Percentiles rank a stretch among this genome's conserved stretches.
These are phyloP conservation scores for Hemiprocne comata DNA, from an alignment of 2,113 vertebrate species.

Conservation along the genomic window DNA sequence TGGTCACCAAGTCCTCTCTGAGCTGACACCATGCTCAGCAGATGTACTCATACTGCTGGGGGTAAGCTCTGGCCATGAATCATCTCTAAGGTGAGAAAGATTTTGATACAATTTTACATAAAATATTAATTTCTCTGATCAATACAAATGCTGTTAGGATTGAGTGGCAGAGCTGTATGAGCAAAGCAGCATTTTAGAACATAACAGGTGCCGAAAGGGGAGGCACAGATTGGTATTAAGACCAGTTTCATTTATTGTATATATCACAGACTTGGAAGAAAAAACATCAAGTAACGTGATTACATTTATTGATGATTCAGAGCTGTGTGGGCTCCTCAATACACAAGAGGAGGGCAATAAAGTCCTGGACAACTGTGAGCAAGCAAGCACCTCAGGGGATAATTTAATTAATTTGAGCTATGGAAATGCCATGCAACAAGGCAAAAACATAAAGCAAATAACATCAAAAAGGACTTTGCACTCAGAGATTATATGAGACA, in stretches of 20 bases:
- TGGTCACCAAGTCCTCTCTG: not conserved
- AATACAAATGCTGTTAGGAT: not conserved
- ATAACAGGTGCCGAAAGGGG: not conserved
- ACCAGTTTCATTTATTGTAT: slow-evolving; percentile 10
- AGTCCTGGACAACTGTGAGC: slow-evolving; percentile 33
- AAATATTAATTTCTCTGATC: not conserved
- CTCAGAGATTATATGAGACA: not conserved
- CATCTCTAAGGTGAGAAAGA: not conserved
- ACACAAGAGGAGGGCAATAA: slow-evolving; percentile 13
- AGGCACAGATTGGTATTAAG: not conserved
- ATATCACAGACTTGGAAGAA: not conserved
- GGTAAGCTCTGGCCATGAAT: not conserved
- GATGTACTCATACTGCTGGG: not conserved
- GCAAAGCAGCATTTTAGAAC: not conserved
- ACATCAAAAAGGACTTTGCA: not conserved
- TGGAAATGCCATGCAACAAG: slow-evolving; percentile 30
- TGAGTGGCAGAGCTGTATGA: not conserved
- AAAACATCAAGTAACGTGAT: slow-evolving; percentile 6
- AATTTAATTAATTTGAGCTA: slow-evolving; percentile 59
- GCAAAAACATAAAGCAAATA: slow-evolving; percentile 15
- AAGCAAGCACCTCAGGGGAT: slow-evolving; percentile 1
- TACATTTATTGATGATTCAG: slow-evolving; percentile 55
- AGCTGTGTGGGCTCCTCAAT: slow-evolving; percentile 22
- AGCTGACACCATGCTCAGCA: not conserved
- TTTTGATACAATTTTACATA: not conserved